Base-by-base conservation (phyloP, 1,140 invertebrate species). In the Cherax quadricarinatus region DNA sequence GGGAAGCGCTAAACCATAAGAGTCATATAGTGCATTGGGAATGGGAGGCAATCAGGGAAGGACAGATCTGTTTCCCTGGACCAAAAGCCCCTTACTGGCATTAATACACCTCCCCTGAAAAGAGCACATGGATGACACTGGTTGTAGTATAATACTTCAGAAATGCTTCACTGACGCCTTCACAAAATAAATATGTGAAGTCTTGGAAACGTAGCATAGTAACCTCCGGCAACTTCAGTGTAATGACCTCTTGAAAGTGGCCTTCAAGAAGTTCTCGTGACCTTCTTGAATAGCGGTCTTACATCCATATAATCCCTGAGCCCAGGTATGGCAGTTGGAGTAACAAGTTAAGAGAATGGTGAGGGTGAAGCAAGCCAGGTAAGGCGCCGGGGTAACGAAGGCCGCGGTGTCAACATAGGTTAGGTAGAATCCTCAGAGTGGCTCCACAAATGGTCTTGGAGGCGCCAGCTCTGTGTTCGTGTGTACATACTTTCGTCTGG, bases 371-470 rank as follows among this genome's bases (percentile, higher is more conserved):
- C 60, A 24, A n/a, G 80, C 48, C 80, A 70, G 73, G 80, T 60
- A 18, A 30, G 30, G 86, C 48, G 86, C 51, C 86, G 78, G 53
- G 86, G 30, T 80, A 80, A 73, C 78, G 86, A 80, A 78, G 86
- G 81, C 62, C 80, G 70, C 48, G 88, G 88, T 89, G 88, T 89
- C 88, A 89, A 89, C 88, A 89, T 75, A 84, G 88, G 88, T 89
- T 89, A 82, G 79, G 81, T 84, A 66, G 88, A 89, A 73, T 89
- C 88, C 80, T 80, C 80, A 21, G 80, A 75, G 88, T 89, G 88
- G 88, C 88, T 89, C 88, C 88, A 73, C 88, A 89, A 89, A 89
- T 84, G 88, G 88, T 73, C 62, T 83, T 89, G 57, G 80, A 89
- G 88, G 88, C 88, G 88, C 88, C 88, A 89, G 79, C 62, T 73